Percentiles rank a stretch among this genome's conserved stretches.
These are phyloP conservation scores for Sebastiscus tertius DNA, from an alignment of 2,797 vertebrate genomes.

Conservation along the genomic window DNA sequence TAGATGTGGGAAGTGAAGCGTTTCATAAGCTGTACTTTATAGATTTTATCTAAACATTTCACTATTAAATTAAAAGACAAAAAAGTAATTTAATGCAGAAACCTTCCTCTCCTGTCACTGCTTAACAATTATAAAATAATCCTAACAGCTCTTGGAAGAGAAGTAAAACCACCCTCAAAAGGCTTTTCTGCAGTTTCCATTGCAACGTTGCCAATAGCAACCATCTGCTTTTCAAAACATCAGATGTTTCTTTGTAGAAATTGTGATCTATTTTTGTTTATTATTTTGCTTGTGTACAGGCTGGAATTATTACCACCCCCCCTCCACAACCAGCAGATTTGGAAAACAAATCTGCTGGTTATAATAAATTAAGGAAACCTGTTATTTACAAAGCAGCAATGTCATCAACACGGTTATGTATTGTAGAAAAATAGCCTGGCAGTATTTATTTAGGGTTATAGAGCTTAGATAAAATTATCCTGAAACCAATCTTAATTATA, in stretches of 20 bases:
- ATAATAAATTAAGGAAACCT: constrained; percentile 21
- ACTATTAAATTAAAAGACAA: neutral
- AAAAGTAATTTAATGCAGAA: constrained; percentile 2
- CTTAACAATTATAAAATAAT: constrained; percentile 13
- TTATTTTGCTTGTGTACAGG: constrained; percentile 20
- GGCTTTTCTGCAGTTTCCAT: constrained; percentile 28
- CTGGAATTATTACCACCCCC: constrained; percentile 4
- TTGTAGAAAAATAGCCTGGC: neutral
- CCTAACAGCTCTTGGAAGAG: neutral
- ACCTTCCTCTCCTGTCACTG: neutral
- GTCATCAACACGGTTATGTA: neutral
- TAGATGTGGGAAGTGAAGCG: neutral
- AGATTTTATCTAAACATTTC: neutral
- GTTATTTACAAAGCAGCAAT: constrained; percentile 8
- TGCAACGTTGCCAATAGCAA: constrained; percentile 56
- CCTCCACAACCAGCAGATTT: neutral
- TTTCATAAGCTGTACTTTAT: neutral
- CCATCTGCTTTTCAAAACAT: constrained; percentile 68
- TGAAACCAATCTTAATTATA: neutral
- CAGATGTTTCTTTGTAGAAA: constrained; percentile 48
- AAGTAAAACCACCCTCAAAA: constrained; percentile 9
- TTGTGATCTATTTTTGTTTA: constrained; percentile 46
- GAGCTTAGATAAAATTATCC: neutral
- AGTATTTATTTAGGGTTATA: neutral
- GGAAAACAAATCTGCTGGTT: constrained; percentile 32